Conservation (phyloP, 1,140 invertebrate species). For the Cotesia typhae region DNA sequence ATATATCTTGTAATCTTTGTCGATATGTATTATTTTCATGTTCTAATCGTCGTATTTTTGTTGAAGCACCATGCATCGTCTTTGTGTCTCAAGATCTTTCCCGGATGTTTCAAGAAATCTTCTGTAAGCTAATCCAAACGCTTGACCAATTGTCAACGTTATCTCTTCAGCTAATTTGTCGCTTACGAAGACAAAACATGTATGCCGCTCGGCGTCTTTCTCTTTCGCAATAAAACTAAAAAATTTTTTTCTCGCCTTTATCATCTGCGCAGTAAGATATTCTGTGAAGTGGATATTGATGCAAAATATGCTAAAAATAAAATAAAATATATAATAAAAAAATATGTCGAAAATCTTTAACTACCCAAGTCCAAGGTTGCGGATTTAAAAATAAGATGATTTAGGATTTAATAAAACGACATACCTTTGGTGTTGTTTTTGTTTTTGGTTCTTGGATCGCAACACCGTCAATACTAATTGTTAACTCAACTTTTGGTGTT, state of each 20-base stretch:
- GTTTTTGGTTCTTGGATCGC: conserved; percentile 83
- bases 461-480: conserved; percentile 94
- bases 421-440: conserved; percentile 62
- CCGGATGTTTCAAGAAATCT: conserved; percentile 82
- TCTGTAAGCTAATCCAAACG: conserved; percentile 96
- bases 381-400: no score
- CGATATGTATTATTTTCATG: conserved; percentile 76
- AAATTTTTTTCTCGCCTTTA: conserved; percentile 96
- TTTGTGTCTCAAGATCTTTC: conserved; percentile 77
- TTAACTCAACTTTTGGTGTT: conserved; percentile 92
- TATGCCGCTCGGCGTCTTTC: conserved; percentile 82
- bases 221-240: conserved; percentile 97
- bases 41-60: conserved; percentile 78
- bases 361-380: no score
- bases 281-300: conserved; percentile 96
- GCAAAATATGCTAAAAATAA: conserved; percentile 73
- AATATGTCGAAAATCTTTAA: no score
- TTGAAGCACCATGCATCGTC: conserved; percentile 76
- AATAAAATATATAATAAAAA: conserved; percentile 25
- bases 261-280: conserved; percentile 99
- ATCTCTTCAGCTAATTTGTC: conserved; percentile 97
- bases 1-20: conserved; percentile 72
- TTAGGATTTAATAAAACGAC: no score
- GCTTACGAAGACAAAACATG: conserved; percentile 96
- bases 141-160: conserved; percentile 95